phyloP scores from a whole-genome alignment of 2,113 vertebrate species.

The Pygoscelis antarcticus region DNA sequence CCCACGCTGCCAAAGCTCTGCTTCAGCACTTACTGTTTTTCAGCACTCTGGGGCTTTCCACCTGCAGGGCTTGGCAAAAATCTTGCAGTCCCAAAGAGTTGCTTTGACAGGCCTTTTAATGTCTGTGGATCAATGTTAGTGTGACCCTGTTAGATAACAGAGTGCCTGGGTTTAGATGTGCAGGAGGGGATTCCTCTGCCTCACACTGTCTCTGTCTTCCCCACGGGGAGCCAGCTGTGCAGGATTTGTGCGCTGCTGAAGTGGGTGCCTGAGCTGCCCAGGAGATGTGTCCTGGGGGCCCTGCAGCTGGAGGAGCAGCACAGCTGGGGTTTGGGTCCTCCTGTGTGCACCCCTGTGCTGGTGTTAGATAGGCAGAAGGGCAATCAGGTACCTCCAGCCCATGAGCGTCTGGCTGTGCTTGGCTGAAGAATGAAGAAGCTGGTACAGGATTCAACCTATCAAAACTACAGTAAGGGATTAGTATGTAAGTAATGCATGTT shows the following conservation, averaged over 20 bases:
- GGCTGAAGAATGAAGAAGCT: neutral
- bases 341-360: neutral
- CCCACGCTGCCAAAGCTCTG: neutral
- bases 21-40: too few relatives aligned
- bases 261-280: neutral
- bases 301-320: neutral
- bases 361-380: too few relatives aligned
- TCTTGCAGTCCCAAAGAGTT: neutral
- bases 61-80: neutral
- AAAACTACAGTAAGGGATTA: neutral
- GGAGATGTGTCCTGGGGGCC: too few relatives aligned
- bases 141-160: neutral
- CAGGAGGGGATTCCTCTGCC: neutral
- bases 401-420: neutral
- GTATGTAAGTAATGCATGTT: neutral
- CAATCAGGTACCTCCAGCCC: neutral
- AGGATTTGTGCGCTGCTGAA: neutral
- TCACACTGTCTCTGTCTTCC: neutral
- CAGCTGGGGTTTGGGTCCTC: too few relatives aligned
- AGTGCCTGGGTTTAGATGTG: neutral
- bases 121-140: neutral
- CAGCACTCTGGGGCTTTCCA: neutral
- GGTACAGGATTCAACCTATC: neutral
- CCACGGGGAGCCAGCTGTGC: neutral
- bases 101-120: neutral